These are phyloP conservation scores for Mohoua ochrocephala DNA, from an alignment of 2,113 vertebrate genomes.

Conservation along the genomic window DNA sequence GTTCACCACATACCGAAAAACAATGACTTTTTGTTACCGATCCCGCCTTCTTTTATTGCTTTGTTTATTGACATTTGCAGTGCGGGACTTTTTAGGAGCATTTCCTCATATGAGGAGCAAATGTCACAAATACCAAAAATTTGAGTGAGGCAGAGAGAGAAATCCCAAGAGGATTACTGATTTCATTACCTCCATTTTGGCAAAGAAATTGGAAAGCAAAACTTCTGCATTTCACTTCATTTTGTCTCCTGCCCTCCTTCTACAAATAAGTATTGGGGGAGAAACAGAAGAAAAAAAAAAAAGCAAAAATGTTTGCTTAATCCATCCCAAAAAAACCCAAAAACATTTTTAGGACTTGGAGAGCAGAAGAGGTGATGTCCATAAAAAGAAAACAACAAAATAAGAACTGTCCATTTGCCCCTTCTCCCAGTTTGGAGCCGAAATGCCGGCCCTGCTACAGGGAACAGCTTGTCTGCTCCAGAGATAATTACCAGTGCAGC, in stretches of 20 bases:
- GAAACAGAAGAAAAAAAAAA: not conserved
- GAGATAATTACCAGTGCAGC: not conserved
- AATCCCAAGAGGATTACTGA: slow-evolving; percentile 10
- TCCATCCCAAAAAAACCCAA: not conserved
- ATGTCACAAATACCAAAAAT: slow-evolving; percentile 72
- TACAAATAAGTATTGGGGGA: not conserved
- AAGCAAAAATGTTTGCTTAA: not conserved
- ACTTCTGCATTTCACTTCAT: slow-evolving; percentile 16
- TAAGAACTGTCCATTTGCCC: slow-evolving; percentile 4
- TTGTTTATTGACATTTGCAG: slow-evolving; percentile 75
- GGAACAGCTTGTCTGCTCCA: not conserved
- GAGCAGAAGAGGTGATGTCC: slow-evolving; percentile 1
- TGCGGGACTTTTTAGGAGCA: slow-evolving; percentile 57
- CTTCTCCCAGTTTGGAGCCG: slow-evolving; percentile 39
- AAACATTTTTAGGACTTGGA: slow-evolving; percentile 20
- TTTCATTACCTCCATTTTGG: slow-evolving; percentile 48
- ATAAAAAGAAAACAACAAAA: slow-evolving; percentile 38
- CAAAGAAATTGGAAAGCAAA: slow-evolving; percentile 31
- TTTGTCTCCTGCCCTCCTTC: not conserved
- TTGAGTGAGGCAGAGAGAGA: slow-evolving; percentile 7
- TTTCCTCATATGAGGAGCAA: slow-evolving; percentile 74
- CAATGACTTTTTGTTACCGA: slow-evolving; percentile 74
- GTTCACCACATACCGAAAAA: slow-evolving; percentile 63
- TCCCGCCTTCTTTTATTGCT: slow-evolving; percentile 63
- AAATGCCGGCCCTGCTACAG: not conserved